Conservation (phyloP, 2,797 vertebrate genomes). For the Sylvia borin region DNA sequence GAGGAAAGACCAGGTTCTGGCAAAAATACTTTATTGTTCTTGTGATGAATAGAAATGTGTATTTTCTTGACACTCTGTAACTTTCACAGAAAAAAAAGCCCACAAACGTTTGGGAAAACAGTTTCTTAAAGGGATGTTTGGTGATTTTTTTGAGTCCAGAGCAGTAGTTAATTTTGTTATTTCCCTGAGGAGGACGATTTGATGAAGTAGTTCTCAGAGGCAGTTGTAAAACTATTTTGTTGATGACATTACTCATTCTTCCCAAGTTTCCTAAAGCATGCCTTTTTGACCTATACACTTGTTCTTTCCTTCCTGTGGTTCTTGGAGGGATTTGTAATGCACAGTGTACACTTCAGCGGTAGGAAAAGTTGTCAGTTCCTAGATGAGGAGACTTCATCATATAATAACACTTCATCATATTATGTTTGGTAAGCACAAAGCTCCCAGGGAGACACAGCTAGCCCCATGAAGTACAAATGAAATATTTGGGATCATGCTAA, state of each 20-base stretch:
- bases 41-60: slow-evolving; percentile 22
- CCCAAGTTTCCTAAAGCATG: slow-evolving; percentile 35
- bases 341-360: background rate
- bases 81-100: background rate
- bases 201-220: slow-evolving; percentile 57
- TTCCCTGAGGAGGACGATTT: slow-evolving; percentile 26
- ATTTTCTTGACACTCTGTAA: slow-evolving; percentile 32
- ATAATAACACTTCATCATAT: slow-evolving; percentile 4
- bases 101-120: background rate
- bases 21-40: background rate
- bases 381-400: slow-evolving; percentile 42
- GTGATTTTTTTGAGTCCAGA: slow-evolving; percentile 18
- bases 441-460: background rate
- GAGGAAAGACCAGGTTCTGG: background rate
- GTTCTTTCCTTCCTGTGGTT: slow-evolving; percentile 10
- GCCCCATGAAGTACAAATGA: background rate
- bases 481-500: background rate
- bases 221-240: slow-evolving; percentile 56
- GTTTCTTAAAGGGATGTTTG: background rate
- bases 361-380: slow-evolving; percentile 30
- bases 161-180: slow-evolving; percentile 56
- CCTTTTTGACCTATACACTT: slow-evolving; percentile 42
- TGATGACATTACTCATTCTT: slow-evolving; percentile 59
- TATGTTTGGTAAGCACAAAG: background rate
- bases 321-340: slow-evolving; percentile 30